Evolutionary conservation across 2,113 vertebrate species (phyloP).

Genomic region (Myotis yumanensis): DNA sequence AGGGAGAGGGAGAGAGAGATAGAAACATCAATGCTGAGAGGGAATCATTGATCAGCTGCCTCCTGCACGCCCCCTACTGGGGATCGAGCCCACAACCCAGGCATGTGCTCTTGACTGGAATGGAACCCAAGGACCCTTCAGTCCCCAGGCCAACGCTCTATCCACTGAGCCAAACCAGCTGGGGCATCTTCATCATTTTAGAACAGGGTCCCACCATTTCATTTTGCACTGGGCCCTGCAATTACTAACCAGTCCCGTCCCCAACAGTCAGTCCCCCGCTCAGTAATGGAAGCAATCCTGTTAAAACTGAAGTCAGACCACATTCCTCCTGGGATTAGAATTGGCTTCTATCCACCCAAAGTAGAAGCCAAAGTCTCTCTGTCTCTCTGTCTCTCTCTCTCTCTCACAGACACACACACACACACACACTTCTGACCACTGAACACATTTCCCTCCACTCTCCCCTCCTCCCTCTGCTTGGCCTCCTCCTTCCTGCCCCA

Average conservation of each 20-base stretch:
- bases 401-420: background rate
- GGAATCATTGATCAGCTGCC: background rate
- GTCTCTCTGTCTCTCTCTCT: background rate
- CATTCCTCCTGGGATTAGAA: background rate
- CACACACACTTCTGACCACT: background rate
- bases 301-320: background rate
- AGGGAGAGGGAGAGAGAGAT: background rate
- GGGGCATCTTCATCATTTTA: background rate
- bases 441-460: background rate
- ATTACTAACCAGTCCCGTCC: background rate
- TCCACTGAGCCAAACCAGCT: too few species aligned
- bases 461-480: background rate
- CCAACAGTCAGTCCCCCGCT: background rate
- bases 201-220: background rate
- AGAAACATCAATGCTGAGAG: background rate
- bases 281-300: background rate
- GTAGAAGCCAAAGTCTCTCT: background rate
- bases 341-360: background rate
- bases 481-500: background rate
- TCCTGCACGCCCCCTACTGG: background rate
- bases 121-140: too few species aligned
- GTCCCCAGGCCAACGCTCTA: too few species aligned
- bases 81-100: background rate
- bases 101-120: too few species aligned
- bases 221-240: background rate